Evolutionary conservation across 92 coral and sea anemone species (phyloP).

Genomic region (Plumapathes pennacea): DNA sequence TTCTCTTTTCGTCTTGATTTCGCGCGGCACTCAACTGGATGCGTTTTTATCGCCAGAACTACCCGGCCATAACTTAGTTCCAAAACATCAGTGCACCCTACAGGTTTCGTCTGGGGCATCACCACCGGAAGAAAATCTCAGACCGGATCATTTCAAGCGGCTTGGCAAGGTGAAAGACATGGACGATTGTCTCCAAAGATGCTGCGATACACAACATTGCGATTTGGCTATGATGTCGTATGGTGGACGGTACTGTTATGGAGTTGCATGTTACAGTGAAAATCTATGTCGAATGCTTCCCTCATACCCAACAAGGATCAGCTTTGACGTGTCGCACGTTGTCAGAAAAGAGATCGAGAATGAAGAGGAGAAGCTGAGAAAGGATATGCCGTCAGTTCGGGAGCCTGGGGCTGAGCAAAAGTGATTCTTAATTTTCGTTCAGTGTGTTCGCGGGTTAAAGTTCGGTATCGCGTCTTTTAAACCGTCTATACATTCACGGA

Average conservation of each 20-base stretch:
- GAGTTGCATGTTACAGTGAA: conserved; percentile 77
- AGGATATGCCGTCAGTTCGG: not conserved
- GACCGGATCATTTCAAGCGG: conserved; percentile 74
- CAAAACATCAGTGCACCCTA: conserved; percentile 39
- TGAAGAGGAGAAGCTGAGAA: not conserved
- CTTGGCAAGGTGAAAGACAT: conserved; percentile 74
- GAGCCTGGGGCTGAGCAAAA: conserved; percentile 1
- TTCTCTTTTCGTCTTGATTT: too few species aligned
- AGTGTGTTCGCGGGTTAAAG: too few species aligned
- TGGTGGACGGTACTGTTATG: conserved; percentile 79
- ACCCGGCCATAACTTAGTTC: conserved; percentile 38
- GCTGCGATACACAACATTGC: conserved; percentile 66
- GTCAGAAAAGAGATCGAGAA: conserved; percentile 15
- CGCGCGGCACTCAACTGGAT: too few species aligned
- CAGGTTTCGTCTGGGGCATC: conserved; percentile 9
- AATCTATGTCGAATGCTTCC: conserved; percentile 83
- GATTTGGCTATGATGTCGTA: conserved; percentile 92
- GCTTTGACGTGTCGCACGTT: conserved; percentile 80
- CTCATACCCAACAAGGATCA: conserved; percentile 76
- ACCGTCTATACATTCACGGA: too few species aligned
- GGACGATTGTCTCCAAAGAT: conserved; percentile 63
- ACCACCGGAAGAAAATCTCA: conserved; percentile 8
- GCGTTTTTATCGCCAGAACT: too few species aligned
- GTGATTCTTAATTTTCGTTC: too few species aligned
- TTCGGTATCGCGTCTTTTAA: too few species aligned